Evolutionary conservation across 1,140 invertebrate genomes (phyloP).

Genomic region (Leptopilina clavipes): DNA sequence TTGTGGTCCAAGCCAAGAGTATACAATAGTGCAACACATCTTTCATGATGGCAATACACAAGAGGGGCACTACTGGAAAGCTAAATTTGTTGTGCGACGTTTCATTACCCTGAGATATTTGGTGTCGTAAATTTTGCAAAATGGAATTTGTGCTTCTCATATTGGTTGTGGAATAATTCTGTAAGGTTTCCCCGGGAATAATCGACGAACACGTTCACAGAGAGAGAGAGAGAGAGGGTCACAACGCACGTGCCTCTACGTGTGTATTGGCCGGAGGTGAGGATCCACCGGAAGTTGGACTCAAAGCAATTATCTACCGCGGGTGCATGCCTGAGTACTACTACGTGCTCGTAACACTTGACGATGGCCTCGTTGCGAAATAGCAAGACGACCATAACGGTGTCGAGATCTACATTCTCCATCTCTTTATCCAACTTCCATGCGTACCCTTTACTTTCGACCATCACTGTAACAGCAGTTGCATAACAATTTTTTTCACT

Average conservation of each 20-base stretch:
- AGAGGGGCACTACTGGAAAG: background rate
- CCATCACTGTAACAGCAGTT: too few relatives aligned
- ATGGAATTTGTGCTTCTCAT: conserved; percentile 19
- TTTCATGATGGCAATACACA: background rate
- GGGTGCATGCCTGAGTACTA: conserved; percentile 33
- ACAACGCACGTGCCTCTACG: conserved; percentile 1
- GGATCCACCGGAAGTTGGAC: conserved; percentile 28
- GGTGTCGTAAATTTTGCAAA: background rate
- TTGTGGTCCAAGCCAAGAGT: background rate
- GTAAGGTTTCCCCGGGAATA: background rate
- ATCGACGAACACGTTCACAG: conserved; percentile 21
- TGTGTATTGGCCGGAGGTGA: conserved; percentile 3
- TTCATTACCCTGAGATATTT: background rate
- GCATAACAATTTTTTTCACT: background rate
- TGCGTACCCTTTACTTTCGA: background rate
- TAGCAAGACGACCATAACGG: conserved; percentile 17
- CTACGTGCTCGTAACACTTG: conserved; percentile 25
- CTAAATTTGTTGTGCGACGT: background rate
- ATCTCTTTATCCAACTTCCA: conserved; percentile 18
- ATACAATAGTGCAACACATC: background rate
- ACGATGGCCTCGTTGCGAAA: conserved; percentile 22
- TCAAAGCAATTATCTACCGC: conserved; percentile 33
- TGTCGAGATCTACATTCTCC: conserved; percentile 27
- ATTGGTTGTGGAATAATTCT: background rate
- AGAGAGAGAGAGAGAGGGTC: too few relatives aligned